Evolutionary conservation across 2,888 invertebrate genomes (phyloP), one percentile per base, ranked within the genome.

Genomic region (Serripes groenlandicus): DNA sequence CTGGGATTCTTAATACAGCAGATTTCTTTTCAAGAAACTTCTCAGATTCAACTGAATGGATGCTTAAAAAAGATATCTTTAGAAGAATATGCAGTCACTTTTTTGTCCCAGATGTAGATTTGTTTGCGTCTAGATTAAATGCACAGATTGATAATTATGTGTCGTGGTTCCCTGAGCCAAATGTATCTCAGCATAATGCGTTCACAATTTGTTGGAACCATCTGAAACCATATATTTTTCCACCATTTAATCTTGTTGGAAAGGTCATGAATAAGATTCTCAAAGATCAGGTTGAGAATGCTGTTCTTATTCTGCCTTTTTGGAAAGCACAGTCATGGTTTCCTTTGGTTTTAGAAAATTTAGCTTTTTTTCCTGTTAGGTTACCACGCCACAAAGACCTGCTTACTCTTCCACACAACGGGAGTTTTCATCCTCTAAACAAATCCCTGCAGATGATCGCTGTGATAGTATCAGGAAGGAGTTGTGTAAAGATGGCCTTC

Each of bases 1-100:
- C 78, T 18, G 78, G 83, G 28, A 26, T 21, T 23, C 30, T 26
- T 15, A 83, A 78, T 74, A 58, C 32, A 35, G 70, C 76, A 35
- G 83, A 86, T 77, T 76, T 32, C 49, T 64, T 30, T 18, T 83
- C 83, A 3, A 74, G 81, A 69, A 69, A 83, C 54, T 80, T 83
- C 60, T 74, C 76, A n/a, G 86, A 86, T 30, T 58, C 79, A 21
- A 83, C 72, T 28, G 83, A 79, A 28, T 83, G 83, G 86, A 78
- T 75, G 75, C 35, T 83, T 15, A 78, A 81, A 54, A 30, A n/a
- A 23, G n/a, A 64, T n/a, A 79, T 81, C 56, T 81, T n/a, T n/a
- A n/a, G n/a, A n/a, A n/a, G n/a, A n/a, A n/a, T n/a, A n/a, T n/a
- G n/a, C n/a, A n/a, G n/a, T n/a, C n/a, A n/a, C n/a, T n/a, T n/a